Evolutionary conservation across 2,797 vertebrate species (phyloP), one percentile per base, ranked within the genome.

Genomic region (Paramormyrops hopkinsi): DNA sequence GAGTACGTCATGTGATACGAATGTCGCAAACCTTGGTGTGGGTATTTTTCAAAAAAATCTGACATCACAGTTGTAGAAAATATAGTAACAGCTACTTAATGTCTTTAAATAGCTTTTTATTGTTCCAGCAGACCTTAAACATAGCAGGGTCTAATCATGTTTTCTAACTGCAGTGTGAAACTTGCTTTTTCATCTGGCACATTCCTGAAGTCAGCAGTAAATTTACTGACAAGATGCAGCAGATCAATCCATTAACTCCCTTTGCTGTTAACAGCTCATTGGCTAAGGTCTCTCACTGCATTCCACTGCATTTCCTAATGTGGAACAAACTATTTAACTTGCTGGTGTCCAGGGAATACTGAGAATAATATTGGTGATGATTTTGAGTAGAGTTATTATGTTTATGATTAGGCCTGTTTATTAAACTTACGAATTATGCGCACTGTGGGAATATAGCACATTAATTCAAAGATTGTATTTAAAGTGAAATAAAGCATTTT

Each of bases 211-310:
- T 96, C 95, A 95, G 93, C 62, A 90, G 93, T 95, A 95, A 96
- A 96, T 96, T 94, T 94, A 92, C 93, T 95, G 95, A 95, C 92
- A 92, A 94, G 93, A 94, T 94, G 95, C 93, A 95, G 94, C 93
- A 93, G 95, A 96, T 94, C 95, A 96, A 96, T 96, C 95, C 94
- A 96, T 97, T 96, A 95, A 95, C 94, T 95, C 95, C 95, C 94
- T 93, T 94, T 95, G 93, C 91, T 95, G 94, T 94, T 95, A 96
- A 94, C 95, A 96, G 95, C 59, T 90, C 91, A 88, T 92, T 92
- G 93, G 90, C 90, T 91, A 89, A 91, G 87, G 94, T 91, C 92
- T 92, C 69, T 88, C 90, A 92, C 93, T 91, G 89, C 95, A 95
- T 97, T 96, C 96, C 95, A 93, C 91, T 92, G 92, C 76, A 89